Base-by-base conservation (phyloP, 2,797 vertebrate species). In the Acipenser transmontanus region DNA sequence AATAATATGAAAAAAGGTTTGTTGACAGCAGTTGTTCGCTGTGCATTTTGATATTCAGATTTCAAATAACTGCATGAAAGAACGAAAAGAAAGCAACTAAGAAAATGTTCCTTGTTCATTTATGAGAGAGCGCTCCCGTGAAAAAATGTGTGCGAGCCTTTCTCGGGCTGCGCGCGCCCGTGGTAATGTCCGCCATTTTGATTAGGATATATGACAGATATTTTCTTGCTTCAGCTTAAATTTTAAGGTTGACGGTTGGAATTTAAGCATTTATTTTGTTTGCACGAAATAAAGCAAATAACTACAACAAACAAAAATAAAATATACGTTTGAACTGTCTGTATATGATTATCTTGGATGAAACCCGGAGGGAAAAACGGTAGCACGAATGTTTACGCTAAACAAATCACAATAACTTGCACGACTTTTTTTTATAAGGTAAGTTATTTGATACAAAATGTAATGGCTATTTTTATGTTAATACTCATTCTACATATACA, bases 101-200 rank as follows among this genome's bases (percentile, higher is more conserved):
- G 2, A 34, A 34, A 34, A 34, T 34, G 34, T 34, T 34, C 34
- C 34, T 34, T 34, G 34, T 34, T 34, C 34, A 3, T 34, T 69
- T 47, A 62, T 54, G 62, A 50, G 63, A 34, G 65, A 9, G 65
- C 60, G 61, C 47, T 59, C 59, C 52, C 48, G 69, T n/a, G 34
- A 34, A 48, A 64, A 50, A 48, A 11, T 48, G 64, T 51, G 69
- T 56, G 54, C 69, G 69, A 52, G 8, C 54, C 20, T 63, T 47
- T n/a, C 14, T 50, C 17, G 48, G 20, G n/a, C 52, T 77, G 85
- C 84, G 84, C 87, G 86, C 76, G 73, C 84, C 63, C 82, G 83
- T 66, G 65, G 73, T 61, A 65, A 75, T 74, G 74, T 80, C 84
- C 90, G 90, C 90, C 90, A 92, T 92, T 92, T 92, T 92, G 89